These are phyloP conservation scores for Axea sp. DNA, from an alignment of 2,888 invertebrate genomes.

Conservation along the genomic window DNA sequence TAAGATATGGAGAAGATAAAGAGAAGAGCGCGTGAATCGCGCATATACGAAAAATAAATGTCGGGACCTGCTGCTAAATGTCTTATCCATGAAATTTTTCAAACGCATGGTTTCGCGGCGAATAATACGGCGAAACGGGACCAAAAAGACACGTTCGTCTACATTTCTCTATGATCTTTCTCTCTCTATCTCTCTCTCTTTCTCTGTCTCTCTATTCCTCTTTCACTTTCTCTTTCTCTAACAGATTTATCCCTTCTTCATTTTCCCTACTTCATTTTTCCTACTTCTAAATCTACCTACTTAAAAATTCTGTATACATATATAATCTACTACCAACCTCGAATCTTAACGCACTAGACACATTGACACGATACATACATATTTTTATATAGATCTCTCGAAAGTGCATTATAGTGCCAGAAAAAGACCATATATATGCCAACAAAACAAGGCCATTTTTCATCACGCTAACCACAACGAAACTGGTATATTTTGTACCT, in stretches of 20 bases:
- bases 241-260: slow-evolving; percentile 53
- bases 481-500: slow-evolving; percentile 62
- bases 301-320: slow-evolving; percentile 32
- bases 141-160: slow-evolving; percentile 71
- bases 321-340: slow-evolving; percentile 55
- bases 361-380: slow-evolving; percentile 71
- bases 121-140: slow-evolving; percentile 73
- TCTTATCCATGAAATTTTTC: slow-evolving; percentile 67
- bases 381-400: slow-evolving; percentile 79
- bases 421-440: slow-evolving; percentile 70
- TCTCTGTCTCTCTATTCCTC: slow-evolving; percentile 41
- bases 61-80: slow-evolving; percentile 69
- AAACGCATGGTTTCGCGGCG: slow-evolving; percentile 70
- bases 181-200: slow-evolving; percentile 48
- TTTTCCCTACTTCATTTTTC: slow-evolving; percentile 55
- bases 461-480: slow-evolving; percentile 59
- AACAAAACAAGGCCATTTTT: slow-evolving; percentile 65
- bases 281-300: slow-evolving; percentile 42
- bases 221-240: slow-evolving; percentile 28
- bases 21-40: slow-evolving; percentile 24
- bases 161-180: slow-evolving; percentile 64
- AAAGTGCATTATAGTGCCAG: slow-evolving; percentile 78
- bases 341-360: slow-evolving; percentile 73
- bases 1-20: slow-evolving; percentile 20
- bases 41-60: slow-evolving; percentile 30